Base-by-base conservation (phyloP, 2,888 invertebrate genomes). In the Sesia apiformis region DNA sequence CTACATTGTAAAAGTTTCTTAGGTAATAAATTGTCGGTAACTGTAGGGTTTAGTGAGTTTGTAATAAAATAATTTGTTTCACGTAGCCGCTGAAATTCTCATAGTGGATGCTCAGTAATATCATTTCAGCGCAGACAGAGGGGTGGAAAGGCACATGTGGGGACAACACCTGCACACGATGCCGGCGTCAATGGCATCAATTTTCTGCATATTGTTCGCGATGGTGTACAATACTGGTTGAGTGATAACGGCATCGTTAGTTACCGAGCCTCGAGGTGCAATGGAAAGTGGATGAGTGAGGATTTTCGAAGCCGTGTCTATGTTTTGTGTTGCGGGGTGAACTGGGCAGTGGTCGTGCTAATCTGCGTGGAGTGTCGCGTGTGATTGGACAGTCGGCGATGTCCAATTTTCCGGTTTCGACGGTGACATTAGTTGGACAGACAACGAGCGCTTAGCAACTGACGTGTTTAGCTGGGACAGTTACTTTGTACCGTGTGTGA, bases 321-420 rank as follows among this genome's bases (percentile, higher is more conserved):
- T n/a, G 68, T 68, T 58, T 65, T 67, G 70, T 67, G 64, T 50
- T 76, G 65, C 66, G 58, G 69, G 67, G 68, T 67, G 63, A 68
- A 76, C 76, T 74, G 76, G 76, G 71, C 76, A 75, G 75, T 80
- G 81, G 79, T 72, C 72, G 81, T 76, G 81, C 88, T 86, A 88
- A 89, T 89, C 86, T 87, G 84, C 82, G 82, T 83, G 73, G 86
- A 82, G 84, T 83, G 86, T 85, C 84, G 84, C 84, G 77, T 86
- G 78, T 87, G 88, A 89, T 89, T 88, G 87, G 84, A 75, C 80
- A 81, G 81, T 79, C 82, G 76, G 70, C 75, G 78, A 74, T 81
- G 86, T 87, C 81, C 88, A 88, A 89, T 89, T 88, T 88, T 87
- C 87, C 87, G 84, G 85, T 79, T 61, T 75, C 79, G 72, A 76